phyloP scores from a whole-genome alignment of 2,888 invertebrate species.

The Sinodicranocentrus sp. region DNA sequence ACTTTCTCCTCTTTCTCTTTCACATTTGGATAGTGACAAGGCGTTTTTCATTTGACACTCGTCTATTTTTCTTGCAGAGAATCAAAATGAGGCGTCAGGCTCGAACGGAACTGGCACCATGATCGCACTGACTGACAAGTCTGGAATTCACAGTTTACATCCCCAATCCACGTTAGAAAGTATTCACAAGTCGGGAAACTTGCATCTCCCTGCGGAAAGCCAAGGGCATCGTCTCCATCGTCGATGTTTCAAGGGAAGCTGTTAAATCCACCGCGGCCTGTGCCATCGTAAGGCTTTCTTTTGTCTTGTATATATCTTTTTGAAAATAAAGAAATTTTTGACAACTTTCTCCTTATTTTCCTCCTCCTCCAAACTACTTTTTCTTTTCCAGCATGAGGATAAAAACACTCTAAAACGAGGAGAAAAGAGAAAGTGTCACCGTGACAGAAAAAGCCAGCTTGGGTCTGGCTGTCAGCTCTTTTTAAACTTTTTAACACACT shows the following conservation, averaged over 20 bases:
- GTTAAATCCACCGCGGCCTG: constrained; percentile 75
- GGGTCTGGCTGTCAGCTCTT: background rate
- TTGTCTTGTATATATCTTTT: too few species aligned
- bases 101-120: constrained; percentile 76
- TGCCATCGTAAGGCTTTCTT: constrained; percentile 75
- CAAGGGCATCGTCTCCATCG: constrained; percentile 76
- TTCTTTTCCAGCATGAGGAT: background rate
- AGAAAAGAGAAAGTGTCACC: background rate
- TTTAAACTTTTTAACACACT: background rate
- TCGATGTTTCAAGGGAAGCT: constrained; percentile 76
- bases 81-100: constrained; percentile 74
- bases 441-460: background rate
- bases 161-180: constrained; percentile 75
- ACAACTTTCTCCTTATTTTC: too few species aligned
- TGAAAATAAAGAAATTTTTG: too few species aligned
- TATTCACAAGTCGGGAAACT: constrained; percentile 77
- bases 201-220: constrained; percentile 77
- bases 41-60: background rate
- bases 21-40: too few species aligned
- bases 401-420: background rate
- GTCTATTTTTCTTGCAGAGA: constrained; percentile 65
- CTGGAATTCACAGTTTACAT: constrained; percentile 74
- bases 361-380: too few species aligned
- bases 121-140: constrained; percentile 75
- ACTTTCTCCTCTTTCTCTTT: too few species aligned